Conservation (phyloP, 92 coral and sea anemone species). For the Diadumene lineata region DNA sequence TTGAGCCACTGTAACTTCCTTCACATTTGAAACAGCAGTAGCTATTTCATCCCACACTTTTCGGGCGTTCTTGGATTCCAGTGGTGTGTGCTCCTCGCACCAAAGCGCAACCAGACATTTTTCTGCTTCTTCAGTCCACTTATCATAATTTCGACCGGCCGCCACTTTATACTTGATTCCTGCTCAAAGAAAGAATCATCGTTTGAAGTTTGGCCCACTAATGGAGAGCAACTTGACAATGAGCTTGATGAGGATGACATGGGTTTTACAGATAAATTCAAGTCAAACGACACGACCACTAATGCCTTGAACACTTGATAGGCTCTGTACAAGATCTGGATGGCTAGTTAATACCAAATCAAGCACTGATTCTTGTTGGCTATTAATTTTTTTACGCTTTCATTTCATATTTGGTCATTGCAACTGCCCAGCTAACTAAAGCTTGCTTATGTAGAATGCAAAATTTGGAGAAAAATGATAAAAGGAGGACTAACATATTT, state of each 20-base stretch:
- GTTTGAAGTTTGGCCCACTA: not conserved
- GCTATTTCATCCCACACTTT: conserved; percentile 44
- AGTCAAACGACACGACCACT: too few relatives aligned
- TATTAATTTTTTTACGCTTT: too few relatives aligned
- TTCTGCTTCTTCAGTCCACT: conserved; percentile 35
- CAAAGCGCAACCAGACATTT: conserved; percentile 9
- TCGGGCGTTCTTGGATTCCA: conserved; percentile 24
- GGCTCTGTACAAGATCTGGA: too few relatives aligned
- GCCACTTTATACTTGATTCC: not conserved
- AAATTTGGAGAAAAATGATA: too few relatives aligned
- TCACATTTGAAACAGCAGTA: not conserved
- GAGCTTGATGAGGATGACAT: not conserved
- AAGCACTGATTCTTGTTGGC: too few relatives aligned
- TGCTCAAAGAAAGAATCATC: not conserved
- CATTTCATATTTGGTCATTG: too few relatives aligned
- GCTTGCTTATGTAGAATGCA: too few relatives aligned
- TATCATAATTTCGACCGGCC: conserved; percentile 23
- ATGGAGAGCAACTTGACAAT: not conserved
- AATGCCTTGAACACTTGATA: too few relatives aligned
- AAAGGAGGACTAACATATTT: too few relatives aligned
- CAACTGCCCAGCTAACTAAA: too few relatives aligned
- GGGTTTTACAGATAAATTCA: too few relatives aligned
- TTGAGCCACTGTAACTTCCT: conserved; percentile 20
- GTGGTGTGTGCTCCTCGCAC: conserved; percentile 23
- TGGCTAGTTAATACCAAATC: too few relatives aligned